Conservation (phyloP, 2,113 vertebrate genomes). For the Nesospiza acunhae region DNA sequence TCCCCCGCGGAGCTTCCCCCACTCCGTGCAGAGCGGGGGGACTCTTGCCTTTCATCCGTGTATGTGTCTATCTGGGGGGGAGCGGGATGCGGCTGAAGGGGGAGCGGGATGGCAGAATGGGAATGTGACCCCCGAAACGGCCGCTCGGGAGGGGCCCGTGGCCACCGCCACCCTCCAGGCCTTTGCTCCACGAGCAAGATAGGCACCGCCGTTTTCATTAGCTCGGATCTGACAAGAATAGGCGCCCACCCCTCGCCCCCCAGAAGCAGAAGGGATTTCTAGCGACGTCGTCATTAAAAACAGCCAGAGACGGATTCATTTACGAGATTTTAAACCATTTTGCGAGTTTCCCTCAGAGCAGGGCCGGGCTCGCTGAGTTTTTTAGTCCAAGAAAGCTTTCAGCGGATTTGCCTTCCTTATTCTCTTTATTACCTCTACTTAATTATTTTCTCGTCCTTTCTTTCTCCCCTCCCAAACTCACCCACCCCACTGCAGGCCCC, state of each 20-base stretch:
- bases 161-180: not conserved
- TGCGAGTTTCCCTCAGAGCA: not conserved
- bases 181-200: not conserved
- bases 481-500: not conserved
- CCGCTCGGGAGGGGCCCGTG: not conserved
- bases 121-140: not conserved
- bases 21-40: not conserved
- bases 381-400: conserved; percentile 51
- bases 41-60: not conserved
- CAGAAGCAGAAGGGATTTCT: not conserved
- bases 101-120: not conserved
- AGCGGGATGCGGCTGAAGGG: not conserved
- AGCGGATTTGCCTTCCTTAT: not conserved
- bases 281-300: not conserved
- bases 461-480: not conserved
- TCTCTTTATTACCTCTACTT: conserved; percentile 54
- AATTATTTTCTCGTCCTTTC: conserved; percentile 21
- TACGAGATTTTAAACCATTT: not conserved
- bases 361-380: not conserved
- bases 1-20: not conserved
- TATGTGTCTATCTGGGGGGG: not conserved
- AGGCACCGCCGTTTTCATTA: not conserved
- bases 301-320: not conserved
- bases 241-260: not conserved
- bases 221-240: not conserved